phyloP scores from a whole-genome alignment of 1,140 invertebrate genomes.

The Scaptomyza pallida region DNA sequence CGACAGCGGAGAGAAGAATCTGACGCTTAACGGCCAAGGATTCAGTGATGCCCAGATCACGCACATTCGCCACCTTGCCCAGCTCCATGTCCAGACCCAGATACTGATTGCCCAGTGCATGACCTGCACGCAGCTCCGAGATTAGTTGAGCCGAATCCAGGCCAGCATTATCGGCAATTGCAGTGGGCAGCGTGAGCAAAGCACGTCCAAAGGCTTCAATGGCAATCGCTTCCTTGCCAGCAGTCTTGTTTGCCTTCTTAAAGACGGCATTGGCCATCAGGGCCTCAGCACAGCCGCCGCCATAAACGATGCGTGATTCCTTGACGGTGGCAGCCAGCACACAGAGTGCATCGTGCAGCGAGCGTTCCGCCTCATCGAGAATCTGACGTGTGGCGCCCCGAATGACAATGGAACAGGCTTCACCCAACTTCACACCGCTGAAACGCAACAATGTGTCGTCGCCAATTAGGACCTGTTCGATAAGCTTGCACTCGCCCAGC shows the following conservation, averaged over 20 bases:
- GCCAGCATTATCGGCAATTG: slow-evolving; percentile 99
- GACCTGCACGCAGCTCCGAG: slow-evolving; percentile 95
- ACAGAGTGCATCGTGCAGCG: slow-evolving; percentile 98
- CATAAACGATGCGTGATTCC: slow-evolving; percentile 95
- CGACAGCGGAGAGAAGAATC: slow-evolving; percentile 96
- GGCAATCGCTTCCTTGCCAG: slow-evolving; percentile 98
- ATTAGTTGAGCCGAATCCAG: slow-evolving; percentile 98
- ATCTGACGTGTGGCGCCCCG: slow-evolving; percentile 99
- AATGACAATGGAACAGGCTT: slow-evolving; percentile 98
- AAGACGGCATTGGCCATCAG: slow-evolving; percentile 97
- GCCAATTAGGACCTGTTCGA: slow-evolving; percentile 99
- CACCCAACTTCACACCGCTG: slow-evolving; percentile 96
- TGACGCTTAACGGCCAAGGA: slow-evolving; percentile 98
- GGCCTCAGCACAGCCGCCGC: slow-evolving; percentile 97
- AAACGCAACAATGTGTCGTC: slow-evolving; percentile 98
- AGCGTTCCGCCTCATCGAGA: slow-evolving; percentile 98
- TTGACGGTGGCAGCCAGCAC: slow-evolving; percentile 98
- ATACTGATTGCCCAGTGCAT: slow-evolving; percentile 90
- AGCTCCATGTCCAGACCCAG: slow-evolving; percentile 96
- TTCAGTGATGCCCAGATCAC: slow-evolving; percentile 96
- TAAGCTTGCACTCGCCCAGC: slow-evolving; percentile 96
- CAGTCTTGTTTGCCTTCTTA: slow-evolving; percentile 92
- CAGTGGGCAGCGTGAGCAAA: slow-evolving; percentile 94
- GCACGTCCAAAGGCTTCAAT: slow-evolving; percentile 98
- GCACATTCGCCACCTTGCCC: slow-evolving; percentile 94